Evolutionary conservation across 2,113 vertebrate genomes (phyloP).

Genomic region (Corydoras maculifer): DNA sequence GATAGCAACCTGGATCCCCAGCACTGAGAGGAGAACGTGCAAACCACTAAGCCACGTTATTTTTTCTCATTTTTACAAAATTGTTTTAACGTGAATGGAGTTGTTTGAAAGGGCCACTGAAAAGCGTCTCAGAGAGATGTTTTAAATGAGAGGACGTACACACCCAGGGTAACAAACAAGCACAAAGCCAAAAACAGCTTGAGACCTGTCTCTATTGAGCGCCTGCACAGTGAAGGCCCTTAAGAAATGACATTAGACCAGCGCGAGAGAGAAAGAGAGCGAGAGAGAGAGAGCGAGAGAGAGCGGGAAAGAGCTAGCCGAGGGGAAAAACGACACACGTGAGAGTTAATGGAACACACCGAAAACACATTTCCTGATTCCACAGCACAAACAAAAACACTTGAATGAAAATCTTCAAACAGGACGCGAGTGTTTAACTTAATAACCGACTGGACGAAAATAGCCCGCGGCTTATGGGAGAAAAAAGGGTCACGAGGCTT

Average conservation of each 20-base stretch:
- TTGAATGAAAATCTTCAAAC: slow-evolving; percentile 37
- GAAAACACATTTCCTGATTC: slow-evolving; percentile 20
- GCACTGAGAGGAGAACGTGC: no score
- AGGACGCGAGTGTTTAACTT: slow-evolving; percentile 33
- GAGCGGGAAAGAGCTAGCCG: not conserved
- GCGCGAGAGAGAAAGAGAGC: no score
- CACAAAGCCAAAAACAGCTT: slow-evolving; percentile 13
- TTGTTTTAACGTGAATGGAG: no score
- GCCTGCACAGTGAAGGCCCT: not conserved
- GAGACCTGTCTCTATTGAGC: slow-evolving; percentile 16
- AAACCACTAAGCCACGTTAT: no score
- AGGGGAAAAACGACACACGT: not conserved
- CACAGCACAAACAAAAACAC: slow-evolving; percentile 2
- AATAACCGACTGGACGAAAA: slow-evolving; percentile 31
- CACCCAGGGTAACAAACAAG: slow-evolving; percentile 26
- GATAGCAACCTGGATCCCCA: no score
- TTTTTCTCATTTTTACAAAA: no score
- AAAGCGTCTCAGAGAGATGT: slow-evolving; percentile 11
- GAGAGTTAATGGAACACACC: slow-evolving; percentile 15
- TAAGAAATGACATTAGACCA: no score
- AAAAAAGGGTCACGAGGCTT: no score
- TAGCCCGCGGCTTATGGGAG: not conserved
- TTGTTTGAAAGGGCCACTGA: no score
- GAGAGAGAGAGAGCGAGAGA: not conserved
- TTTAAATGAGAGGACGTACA: slow-evolving; percentile 16